Conservation (phyloP, 2,888 invertebrate species). For the Ormyrus thymus region DNA sequence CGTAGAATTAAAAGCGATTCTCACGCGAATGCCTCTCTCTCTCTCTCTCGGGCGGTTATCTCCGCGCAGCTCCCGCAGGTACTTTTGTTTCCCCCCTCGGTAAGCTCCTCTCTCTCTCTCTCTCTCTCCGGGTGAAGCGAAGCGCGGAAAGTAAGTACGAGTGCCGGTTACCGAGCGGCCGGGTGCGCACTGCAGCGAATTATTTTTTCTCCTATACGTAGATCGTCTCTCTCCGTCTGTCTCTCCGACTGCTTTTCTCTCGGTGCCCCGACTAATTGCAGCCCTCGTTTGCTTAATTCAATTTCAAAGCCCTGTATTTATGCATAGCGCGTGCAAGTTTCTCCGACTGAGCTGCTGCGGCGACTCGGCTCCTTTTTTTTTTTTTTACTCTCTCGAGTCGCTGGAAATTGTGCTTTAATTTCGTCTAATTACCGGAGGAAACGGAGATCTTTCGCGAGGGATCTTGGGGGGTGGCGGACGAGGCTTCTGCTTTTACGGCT, state of each 20-base stretch:
- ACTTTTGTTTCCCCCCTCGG: not conserved
- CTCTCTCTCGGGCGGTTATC: conserved; percentile 16
- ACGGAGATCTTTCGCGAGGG: too few species aligned
- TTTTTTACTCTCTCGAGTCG: too few species aligned
- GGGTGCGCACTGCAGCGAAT: conserved; percentile 33
- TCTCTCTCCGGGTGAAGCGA: conserved; percentile 17
- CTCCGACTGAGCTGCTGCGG: too few species aligned
- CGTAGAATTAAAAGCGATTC: conserved; percentile 13
- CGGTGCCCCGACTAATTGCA: too few species aligned
- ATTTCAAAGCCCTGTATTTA: conserved; percentile 10
- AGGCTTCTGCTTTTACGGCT: too few species aligned
- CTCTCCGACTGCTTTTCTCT: too few species aligned
- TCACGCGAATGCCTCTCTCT: not conserved
- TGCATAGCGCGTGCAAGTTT: too few species aligned
- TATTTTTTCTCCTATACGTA: not conserved
- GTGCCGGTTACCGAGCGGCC: conserved; percentile 23
- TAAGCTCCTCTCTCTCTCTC: not conserved
- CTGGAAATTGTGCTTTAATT: too few species aligned
- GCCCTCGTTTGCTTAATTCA: conserved; percentile 10
- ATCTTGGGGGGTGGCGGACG: too few species aligned
- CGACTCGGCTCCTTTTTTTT: too few species aligned
- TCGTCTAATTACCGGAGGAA: too few species aligned
- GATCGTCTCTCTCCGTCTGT: not conserved
- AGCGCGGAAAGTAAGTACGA: conserved; percentile 39
- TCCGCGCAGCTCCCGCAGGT: not conserved